Evolutionary conservation across 2,888 invertebrate genomes (phyloP).

Genomic region (Hartigia nigra): DNA sequence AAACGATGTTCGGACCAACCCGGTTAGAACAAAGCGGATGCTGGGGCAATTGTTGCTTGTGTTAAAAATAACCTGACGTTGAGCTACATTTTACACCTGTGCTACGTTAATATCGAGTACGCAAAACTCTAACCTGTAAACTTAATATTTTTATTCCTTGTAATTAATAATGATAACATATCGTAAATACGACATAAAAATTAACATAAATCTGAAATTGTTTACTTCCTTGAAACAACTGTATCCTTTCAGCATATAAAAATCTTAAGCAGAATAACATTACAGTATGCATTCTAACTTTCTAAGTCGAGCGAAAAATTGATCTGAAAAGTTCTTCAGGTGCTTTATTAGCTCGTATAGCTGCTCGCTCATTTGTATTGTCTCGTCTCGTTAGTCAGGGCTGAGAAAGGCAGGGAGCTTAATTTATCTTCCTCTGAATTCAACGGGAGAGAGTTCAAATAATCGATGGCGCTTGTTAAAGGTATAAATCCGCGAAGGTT

Average conservation of each 20-base stretch:
- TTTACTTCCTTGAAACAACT: background rate
- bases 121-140: background rate
- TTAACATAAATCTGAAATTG: background rate
- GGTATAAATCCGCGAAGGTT: background rate
- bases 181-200: too few relatives aligned
- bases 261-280: background rate
- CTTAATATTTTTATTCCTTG: background rate
- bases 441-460: background rate
- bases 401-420: background rate
- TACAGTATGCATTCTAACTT: background rate
- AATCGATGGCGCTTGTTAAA: background rate
- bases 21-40: background rate
- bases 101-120: background rate
- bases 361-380: background rate
- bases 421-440: background rate
- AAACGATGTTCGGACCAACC: background rate
- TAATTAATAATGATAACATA: background rate
- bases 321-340: background rate
- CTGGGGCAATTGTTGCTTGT: conserved; percentile 5
- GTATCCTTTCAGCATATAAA: background rate
- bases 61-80: conserved; percentile 1
- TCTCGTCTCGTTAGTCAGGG: background rate
- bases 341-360: background rate
- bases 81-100: conserved; percentile 3
- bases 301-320: background rate